Evolutionary conservation across 2,113 vertebrate genomes (phyloP).

Genomic region (Chaetops frenatus): DNA sequence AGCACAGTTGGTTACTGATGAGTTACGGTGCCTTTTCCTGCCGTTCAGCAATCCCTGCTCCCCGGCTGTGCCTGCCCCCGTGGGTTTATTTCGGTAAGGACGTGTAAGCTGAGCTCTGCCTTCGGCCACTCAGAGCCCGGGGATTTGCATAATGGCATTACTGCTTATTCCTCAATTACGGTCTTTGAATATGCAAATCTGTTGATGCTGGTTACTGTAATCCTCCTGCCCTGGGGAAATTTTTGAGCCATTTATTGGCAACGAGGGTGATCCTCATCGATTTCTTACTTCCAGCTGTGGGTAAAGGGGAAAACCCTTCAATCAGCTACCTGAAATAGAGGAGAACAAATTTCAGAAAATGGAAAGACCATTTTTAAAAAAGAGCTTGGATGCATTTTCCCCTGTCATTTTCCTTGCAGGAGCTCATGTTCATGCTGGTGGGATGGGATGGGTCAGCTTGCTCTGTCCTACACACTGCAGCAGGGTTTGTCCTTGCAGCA

Average conservation of each 20-base stretch:
- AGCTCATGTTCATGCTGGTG: background rate
- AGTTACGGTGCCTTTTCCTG: background rate
- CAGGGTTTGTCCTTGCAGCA: background rate
- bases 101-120: background rate
- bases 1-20: background rate
- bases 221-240: background rate
- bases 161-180: conserved; percentile 13
- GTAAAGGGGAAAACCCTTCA: background rate
- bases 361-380: background rate
- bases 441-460: background rate
- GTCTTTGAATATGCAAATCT: background rate
- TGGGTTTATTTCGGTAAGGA: background rate
- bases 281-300: background rate
- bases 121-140: background rate
- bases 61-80: background rate
- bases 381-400: background rate
- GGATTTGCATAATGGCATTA: conserved; percentile 35
- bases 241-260: background rate
- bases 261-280: background rate
- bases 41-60: background rate
- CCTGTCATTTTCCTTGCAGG: background rate
- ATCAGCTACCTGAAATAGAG: background rate
- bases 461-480: background rate
- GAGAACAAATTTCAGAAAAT: background rate
- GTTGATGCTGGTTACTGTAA: background rate